Conservation (phyloP, 2,113 vertebrate genomes). For the Trichechus manatus region DNA sequence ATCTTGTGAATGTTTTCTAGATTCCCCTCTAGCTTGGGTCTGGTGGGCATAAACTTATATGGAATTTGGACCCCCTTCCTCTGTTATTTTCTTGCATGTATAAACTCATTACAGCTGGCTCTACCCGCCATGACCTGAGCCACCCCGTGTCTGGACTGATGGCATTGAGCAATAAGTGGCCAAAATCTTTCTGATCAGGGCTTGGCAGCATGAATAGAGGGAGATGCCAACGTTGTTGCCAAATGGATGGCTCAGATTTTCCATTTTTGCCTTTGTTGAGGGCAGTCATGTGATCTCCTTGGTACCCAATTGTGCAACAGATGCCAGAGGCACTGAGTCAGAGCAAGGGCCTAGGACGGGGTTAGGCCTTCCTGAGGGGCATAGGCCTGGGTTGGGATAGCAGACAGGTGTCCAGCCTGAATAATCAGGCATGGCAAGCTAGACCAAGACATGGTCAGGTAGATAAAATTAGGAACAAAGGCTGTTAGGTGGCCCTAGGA, state of each 20-base stretch:
- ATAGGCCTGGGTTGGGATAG: neutral
- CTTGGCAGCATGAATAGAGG: conserved; percentile 71
- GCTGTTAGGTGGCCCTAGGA: neutral
- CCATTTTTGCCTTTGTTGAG: conserved; percentile 76
- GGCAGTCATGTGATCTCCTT: conserved; percentile 62
- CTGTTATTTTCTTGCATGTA: conserved; percentile 7
- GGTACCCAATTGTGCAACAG: conserved; percentile 75
- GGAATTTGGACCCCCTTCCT: neutral
- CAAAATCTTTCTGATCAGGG: conserved; percentile 81
- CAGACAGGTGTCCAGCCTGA: neutral
- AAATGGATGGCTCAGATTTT: conserved; percentile 79
- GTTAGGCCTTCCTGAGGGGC: conserved; percentile 4
- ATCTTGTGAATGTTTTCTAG: conserved; percentile 26
- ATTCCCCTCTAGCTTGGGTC: neutral
- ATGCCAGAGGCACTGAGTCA: conserved; percentile 3
- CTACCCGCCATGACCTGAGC: conserved; percentile 50
- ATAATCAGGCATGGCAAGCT: neutral
- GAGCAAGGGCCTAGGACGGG: neutral
- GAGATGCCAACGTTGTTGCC: conserved; percentile 78
- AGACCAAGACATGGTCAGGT: neutral
- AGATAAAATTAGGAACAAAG: neutral
- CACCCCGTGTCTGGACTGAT: conserved; percentile 60
- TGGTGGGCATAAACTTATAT: neutral
- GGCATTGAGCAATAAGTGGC: conserved; percentile 57
- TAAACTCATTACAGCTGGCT: conserved; percentile 20